Conservation (phyloP, 2,797 vertebrate genomes). For the Amazona finschi region DNA sequence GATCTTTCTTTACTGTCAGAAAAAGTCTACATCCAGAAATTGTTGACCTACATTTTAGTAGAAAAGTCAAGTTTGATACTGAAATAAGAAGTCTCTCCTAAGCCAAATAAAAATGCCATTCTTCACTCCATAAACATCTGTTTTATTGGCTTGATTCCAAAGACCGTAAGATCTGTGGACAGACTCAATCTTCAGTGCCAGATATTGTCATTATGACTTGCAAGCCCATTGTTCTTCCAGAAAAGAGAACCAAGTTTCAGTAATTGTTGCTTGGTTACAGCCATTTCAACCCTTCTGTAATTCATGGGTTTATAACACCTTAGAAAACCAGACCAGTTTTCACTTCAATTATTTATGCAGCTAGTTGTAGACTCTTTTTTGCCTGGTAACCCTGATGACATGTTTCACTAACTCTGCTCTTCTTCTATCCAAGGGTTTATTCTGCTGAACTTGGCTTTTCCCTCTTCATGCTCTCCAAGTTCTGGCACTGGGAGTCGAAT, state of each 20-base stretch:
- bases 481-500: not conserved
- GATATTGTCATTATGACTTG: not conserved
- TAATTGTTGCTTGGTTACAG: not conserved
- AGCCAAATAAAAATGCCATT: not conserved
- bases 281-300: not conserved
- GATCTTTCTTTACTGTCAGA: not conserved
- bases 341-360: slow-evolving; percentile 31
- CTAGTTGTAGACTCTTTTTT: not conserved
- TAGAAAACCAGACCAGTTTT: not conserved
- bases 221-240: not conserved
- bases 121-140: not conserved
- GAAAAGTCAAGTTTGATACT: not conserved
- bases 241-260: not conserved
- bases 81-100: not conserved
- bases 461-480: not conserved
- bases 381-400: not conserved
- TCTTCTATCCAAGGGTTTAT: not conserved
- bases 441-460: not conserved
- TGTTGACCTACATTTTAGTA: not conserved
- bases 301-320: not conserved
- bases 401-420: not conserved
- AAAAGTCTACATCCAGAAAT: not conserved
- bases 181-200: not conserved
- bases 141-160: not conserved
- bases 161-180: not conserved